Conservation (phyloP, 2,797 vertebrate species). For the Enteromius treurensis region DNA sequence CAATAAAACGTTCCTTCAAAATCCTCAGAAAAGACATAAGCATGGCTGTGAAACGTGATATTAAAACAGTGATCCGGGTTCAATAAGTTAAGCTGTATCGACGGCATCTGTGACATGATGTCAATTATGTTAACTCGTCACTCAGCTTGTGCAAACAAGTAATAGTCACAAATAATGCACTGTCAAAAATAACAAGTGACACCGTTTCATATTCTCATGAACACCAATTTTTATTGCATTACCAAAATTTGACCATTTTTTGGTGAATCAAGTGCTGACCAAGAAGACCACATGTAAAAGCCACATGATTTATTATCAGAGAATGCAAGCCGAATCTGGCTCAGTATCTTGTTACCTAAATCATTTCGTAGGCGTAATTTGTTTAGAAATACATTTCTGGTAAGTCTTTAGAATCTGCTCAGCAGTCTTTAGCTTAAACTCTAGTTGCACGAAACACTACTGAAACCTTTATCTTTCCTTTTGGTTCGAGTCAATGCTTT, state of each 20-base stretch:
- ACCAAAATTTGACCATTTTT: background rate
- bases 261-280: background rate
- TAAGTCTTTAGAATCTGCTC: background rate
- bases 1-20: background rate
- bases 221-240: background rate
- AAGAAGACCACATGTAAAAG: background rate
- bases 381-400: background rate
- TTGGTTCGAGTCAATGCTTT: background rate
- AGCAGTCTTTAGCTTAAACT: background rate
- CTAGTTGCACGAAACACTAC: background rate
- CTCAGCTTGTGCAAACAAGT: background rate
- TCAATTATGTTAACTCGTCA: background rate
- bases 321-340: background rate
- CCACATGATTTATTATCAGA: background rate
- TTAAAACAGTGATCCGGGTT: background rate
- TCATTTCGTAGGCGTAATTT: background rate
- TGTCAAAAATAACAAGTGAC: background rate
- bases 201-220: background rate
- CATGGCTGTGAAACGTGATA: background rate
- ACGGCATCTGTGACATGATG: background rate
- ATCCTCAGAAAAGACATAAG: background rate
- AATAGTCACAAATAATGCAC: background rate
- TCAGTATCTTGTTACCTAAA: background rate
- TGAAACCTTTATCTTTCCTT: background rate
- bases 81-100: constrained; percentile 2